phyloP scores from a whole-genome alignment of 2,888 invertebrate genomes.

The Plebejus anna region DNA sequence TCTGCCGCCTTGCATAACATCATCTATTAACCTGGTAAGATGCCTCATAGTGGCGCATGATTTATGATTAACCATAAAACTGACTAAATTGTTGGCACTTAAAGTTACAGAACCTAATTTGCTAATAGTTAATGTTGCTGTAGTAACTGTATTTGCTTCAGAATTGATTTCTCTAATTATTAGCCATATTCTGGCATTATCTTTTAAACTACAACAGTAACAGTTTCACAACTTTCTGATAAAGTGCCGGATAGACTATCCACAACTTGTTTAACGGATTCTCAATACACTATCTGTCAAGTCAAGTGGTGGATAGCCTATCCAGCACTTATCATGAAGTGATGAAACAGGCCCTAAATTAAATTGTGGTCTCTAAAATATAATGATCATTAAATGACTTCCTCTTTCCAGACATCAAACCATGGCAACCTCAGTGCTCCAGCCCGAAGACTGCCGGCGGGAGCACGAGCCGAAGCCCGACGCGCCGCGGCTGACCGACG shows the following conservation, averaged over 20 bases:
- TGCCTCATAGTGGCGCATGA: not conserved
- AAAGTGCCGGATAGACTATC: too few species aligned
- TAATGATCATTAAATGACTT: not conserved
- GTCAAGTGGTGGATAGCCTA: too few species aligned
- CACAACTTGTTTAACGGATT: too few species aligned
- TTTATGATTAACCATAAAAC: slow-evolving; percentile 8
- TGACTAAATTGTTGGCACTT: not conserved
- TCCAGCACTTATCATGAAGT: too few species aligned
- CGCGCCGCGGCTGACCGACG: slow-evolving; percentile 58
- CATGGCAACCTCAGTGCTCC: slow-evolving; percentile 74
- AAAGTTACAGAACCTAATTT: not conserved
- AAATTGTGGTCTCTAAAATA: too few species aligned
- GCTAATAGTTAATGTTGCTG: too few species aligned
- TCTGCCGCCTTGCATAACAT: not conserved
- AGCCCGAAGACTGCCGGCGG: slow-evolving; percentile 63
- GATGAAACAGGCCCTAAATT: too few species aligned
- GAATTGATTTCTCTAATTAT: too few species aligned
- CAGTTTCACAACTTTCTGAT: too few species aligned
- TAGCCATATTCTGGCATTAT: not conserved
- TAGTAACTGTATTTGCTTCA: too few species aligned
- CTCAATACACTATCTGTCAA: too few species aligned
- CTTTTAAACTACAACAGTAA: not conserved
- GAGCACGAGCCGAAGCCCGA: slow-evolving; percentile 61
- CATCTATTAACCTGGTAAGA: not conserved
- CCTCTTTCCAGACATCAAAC: slow-evolving; percentile 39